Evolutionary conservation across 2,888 invertebrate species (phyloP), one percentile per base, ranked within the genome.

Genomic region (Melanophora roralis): DNA sequence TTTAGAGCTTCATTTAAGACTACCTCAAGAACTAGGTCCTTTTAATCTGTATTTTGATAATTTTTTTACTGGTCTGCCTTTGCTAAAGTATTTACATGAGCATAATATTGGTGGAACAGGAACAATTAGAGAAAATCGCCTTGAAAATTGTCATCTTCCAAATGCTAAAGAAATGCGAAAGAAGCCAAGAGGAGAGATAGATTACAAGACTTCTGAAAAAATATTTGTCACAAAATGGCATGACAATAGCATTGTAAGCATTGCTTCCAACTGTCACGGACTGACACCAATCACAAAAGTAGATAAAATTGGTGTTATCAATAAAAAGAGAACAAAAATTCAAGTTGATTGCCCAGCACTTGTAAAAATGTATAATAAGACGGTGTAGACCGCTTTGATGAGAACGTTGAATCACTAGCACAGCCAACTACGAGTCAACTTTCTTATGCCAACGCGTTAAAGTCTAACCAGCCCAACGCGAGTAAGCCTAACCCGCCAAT

Each of bases 321-420:
- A 59, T 59, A 59, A 43, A 27, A 43, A 59, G 27, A n/a, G 62
- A 27, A 19, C 19, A 19, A 62, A 62, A 62, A 34, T 47, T 47
- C 34, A 62, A 62, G 62, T 45, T 19, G 45, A 47, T 32, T 47
- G 47, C 27, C 62, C 34, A 34, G 45, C 45, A 45, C 14, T 62
- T 32, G 45, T 62, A 62, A 45, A 47, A 34, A 47, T 62, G 62
- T 47, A 47, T 21, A 49, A 49, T 21, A 64, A 64, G 21, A 14
- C 19, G 36, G 36, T 12, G 21, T 49, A 49, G 49, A 49, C 19
- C 38, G 38, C 19, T 47, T 47, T 62, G 36, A 62, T 47, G 51
- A 51, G 38, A 65, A 65, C 12, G 47, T 64, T 64, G 45, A 64
- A 9, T 64, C 34, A 12, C n/a, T n/a, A n/a, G n/a, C n/a, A n/a